phyloP scores from a whole-genome alignment of 1,140 invertebrate species.

The Helicorthomorpha holstii region DNA sequence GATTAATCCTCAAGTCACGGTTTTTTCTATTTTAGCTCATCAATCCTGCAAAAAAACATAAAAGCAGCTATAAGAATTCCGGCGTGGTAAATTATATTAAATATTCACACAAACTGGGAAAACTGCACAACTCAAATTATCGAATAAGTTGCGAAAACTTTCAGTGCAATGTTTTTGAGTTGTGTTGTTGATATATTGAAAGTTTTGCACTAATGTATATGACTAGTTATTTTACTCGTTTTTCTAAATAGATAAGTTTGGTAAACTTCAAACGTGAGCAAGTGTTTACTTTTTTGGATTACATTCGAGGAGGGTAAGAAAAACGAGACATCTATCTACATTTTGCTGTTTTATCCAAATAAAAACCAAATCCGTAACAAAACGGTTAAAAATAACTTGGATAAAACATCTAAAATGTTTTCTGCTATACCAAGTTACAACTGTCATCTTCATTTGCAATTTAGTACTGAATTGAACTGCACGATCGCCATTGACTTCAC shows the following conservation, averaged over 20 bases:
- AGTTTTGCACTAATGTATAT: too few relatives aligned
- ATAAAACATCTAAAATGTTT: too few relatives aligned
- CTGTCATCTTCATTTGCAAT: background rate
- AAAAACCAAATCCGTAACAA: too few relatives aligned
- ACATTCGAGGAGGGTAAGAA: conserved; percentile 32
- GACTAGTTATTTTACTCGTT: too few relatives aligned
- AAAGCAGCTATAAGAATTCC: conserved; percentile 29
- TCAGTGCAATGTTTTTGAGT: too few relatives aligned
- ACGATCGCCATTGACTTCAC: conserved; percentile 51
- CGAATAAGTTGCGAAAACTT: too few relatives aligned
- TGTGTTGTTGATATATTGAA: too few relatives aligned
- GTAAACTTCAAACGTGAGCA: conserved; percentile 15
- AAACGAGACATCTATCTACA: too few relatives aligned
- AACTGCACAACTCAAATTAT: too few relatives aligned
- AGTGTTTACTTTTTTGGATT: conserved; percentile 36
- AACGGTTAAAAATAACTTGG: too few relatives aligned
- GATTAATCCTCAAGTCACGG: background rate
- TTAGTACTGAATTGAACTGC: conserved; percentile 34
- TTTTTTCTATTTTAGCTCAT: conserved; percentile 20
- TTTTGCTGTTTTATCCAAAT: too few relatives aligned
- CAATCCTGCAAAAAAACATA: conserved; percentile 28
- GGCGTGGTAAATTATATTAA: conserved; percentile 19
- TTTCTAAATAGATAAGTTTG: conserved; percentile 7
- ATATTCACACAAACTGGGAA: too few relatives aligned
- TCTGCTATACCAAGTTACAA: background rate